These are phyloP conservation scores for Torymus aiolomorphi DNA, from an alignment of 2,888 invertebrate genomes.

Conservation along the genomic window DNA sequence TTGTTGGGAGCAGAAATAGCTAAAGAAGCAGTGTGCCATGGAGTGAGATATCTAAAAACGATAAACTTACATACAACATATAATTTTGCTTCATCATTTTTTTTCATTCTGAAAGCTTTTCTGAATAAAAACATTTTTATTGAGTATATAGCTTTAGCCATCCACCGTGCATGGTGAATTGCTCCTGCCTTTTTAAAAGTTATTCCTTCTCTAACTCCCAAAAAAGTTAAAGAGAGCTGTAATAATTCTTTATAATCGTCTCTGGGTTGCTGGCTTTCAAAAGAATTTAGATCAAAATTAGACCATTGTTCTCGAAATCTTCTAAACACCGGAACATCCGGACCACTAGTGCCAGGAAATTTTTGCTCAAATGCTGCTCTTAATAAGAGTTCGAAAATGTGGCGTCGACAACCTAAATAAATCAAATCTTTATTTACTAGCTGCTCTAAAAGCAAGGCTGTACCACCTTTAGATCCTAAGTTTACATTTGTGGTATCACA, in stretches of 20 bases:
- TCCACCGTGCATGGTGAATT: constrained; percentile 64
- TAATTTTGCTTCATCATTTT: constrained; percentile 49
- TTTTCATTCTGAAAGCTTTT: constrained; percentile 7
- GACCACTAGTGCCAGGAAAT: constrained; percentile 47
- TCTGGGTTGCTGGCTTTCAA: constrained; percentile 43
- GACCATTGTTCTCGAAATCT: constrained; percentile 55
- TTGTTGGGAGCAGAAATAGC: too few species aligned
- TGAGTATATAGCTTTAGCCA: neutral
- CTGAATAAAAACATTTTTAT: constrained; percentile 21
- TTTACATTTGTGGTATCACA: neutral
- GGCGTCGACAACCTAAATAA: constrained; percentile 63
- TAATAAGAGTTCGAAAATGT: constrained; percentile 62
- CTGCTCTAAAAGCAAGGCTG: constrained; percentile 61
- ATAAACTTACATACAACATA: too few species aligned
- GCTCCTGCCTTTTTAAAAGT: constrained; percentile 59
- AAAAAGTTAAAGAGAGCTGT: constrained; percentile 59
- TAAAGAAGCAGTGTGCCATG: constrained; percentile 17
- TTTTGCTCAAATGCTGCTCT: constrained; percentile 50
- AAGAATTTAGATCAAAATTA: constrained; percentile 36
- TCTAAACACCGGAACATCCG: constrained; percentile 57
- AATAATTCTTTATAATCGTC: constrained; percentile 63
- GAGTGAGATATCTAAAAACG: constrained; percentile 57
- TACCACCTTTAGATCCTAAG: constrained; percentile 48
- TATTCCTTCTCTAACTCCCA: constrained; percentile 42
- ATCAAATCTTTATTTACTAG: constrained; percentile 60